Percentiles rank a stretch among this genome's conserved stretches.
phyloP scores from a whole-genome alignment of 64 coral and sea anemone genomes.

The Pachyseris speciosa region DNA sequence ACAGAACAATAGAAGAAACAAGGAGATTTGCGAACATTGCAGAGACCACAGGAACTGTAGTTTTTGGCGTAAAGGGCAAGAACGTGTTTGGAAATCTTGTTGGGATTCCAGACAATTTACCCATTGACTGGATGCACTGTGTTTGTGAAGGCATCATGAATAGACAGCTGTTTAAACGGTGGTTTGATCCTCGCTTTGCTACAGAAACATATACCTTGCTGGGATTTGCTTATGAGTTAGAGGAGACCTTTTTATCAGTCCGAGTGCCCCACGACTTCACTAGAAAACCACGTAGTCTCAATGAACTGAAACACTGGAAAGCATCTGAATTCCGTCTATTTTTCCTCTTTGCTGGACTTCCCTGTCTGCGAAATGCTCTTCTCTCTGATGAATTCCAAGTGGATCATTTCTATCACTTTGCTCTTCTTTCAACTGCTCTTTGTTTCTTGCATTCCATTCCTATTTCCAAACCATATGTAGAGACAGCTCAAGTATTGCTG shows the following conservation, averaged over 20 bases:
- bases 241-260: conserved; percentile 8
- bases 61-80: conserved; percentile 54
- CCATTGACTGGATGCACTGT: conserved; percentile 79
- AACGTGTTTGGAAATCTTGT: conserved; percentile 27
- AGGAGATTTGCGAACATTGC: neutral
- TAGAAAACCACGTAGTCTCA: conserved; percentile 40
- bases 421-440: neutral
- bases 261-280: conserved; percentile 60
- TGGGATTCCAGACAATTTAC: conserved; percentile 50
- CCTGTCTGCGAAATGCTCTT: conserved; percentile 8
- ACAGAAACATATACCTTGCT: neutral
- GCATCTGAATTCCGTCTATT: conserved; percentile 66
- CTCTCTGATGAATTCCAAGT: neutral
- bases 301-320: conserved; percentile 58
- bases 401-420: neutral
- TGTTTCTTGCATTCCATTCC: neutral
- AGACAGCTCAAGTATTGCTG: neutral
- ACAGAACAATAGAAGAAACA: neutral
- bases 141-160: conserved; percentile 57
- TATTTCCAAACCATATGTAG: neutral
- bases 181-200: neutral
- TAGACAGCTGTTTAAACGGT: no score
- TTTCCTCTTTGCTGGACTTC: conserved; percentile 42
- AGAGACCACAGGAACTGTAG: neutral
- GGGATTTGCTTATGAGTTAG: neutral